phyloP scores from a whole-genome alignment of 2,113 vertebrate species.

The Maccullochella peelii region DNA sequence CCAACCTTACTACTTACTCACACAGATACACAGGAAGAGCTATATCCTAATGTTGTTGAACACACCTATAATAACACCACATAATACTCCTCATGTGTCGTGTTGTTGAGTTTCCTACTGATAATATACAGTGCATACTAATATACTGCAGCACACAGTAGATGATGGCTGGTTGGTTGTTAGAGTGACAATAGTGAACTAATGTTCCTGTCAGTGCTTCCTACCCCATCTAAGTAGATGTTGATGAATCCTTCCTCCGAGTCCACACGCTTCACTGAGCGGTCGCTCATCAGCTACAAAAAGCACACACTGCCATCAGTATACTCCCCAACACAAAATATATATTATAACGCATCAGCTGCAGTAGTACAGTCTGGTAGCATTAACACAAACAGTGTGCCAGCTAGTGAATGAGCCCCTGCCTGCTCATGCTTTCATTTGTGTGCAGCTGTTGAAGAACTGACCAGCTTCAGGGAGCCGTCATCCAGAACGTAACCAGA shows the following conservation, averaged over 20 bases:
- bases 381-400: background rate
- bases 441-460: conserved; percentile 1
- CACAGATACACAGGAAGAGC: no score
- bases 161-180: background rate
- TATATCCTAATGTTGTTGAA: no score
- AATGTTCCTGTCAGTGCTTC: conserved; percentile 3
- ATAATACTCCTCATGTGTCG: no score
- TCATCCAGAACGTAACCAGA: conserved; percentile 83
- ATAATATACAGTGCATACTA: no score
- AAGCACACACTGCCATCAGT: background rate
- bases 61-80: background rate
- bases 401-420: background rate
- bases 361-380: background rate
- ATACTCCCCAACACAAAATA: background rate
- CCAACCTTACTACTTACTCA: background rate
- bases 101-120: no score
- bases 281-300: conserved; percentile 64
- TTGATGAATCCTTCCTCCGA: conserved; percentile 73
- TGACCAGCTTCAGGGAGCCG: conserved; percentile 76
- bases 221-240: conserved; percentile 83
- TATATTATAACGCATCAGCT: background rate
- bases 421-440: background rate
- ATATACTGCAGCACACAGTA: background rate
- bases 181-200: no score
- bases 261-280: conserved; percentile 81